Evolutionary conservation across 92 coral and sea anemone genomes (phyloP).

Genomic region (Scolanthus callimorphus): DNA sequence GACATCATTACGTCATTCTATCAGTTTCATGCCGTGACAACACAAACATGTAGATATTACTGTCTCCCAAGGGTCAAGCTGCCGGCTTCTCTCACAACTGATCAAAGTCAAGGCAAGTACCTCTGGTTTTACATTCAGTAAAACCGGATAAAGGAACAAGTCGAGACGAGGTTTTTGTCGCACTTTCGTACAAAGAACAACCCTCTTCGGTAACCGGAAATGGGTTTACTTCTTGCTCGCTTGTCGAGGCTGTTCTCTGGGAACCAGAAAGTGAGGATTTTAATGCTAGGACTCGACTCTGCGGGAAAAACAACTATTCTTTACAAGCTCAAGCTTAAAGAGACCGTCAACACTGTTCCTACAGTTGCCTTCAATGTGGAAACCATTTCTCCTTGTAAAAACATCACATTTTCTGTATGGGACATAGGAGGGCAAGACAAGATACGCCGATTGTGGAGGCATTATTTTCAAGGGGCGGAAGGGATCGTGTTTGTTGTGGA

Average conservation of each 20-base stretch:
- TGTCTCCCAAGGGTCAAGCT: too few species aligned
- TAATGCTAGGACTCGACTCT: slow-evolving; percentile 80
- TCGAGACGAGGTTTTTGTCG: too few species aligned
- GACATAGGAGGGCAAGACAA: slow-evolving; percentile 88
- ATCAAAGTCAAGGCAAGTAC: too few species aligned
- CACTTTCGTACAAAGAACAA: too few species aligned
- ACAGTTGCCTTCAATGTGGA: slow-evolving; percentile 71
- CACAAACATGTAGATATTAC: too few species aligned
- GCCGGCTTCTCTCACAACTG: too few species aligned
- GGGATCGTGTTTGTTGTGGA: slow-evolving; percentile 76
- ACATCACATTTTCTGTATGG: slow-evolving; percentile 72
- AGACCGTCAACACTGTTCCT: slow-evolving; percentile 74
- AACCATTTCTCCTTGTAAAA: slow-evolving; percentile 68
- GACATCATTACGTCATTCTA: too few species aligned
- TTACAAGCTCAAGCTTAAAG: slow-evolving; percentile 76
- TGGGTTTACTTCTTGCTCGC: slow-evolving; percentile 30
- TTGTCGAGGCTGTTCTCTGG: slow-evolving; percentile 33
- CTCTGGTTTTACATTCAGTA: too few species aligned
- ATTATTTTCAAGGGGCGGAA: slow-evolving; percentile 73
- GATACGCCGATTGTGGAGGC: slow-evolving; percentile 73
- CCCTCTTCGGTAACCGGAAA: not conserved
- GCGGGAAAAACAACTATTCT: slow-evolving; percentile 88
- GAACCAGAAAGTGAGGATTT: slow-evolving; percentile 58
- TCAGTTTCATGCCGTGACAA: too few species aligned
- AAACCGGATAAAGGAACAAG: too few species aligned